phyloP scores from a whole-genome alignment of 2,113 vertebrate species.

The Xenopus tropicalis region UCB_Xtro_10.0 CM004445.2:40550501-40551000 shows the following conservation, averaged over 20 bases:
- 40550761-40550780: constrained; percentile 1
- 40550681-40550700: background rate
- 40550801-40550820: constrained; percentile 2
- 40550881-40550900: background rate
- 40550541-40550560: too few relatives aligned
- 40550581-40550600: constrained; percentile 25
- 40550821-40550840: constrained; percentile 13
- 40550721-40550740: background rate
- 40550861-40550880: constrained; percentile 15
- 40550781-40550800: constrained; percentile 24
- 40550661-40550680: too few relatives aligned
- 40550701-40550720: background rate
- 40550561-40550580: constrained; percentile 31
- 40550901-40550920: constrained; percentile 9
- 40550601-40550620: too few relatives aligned
- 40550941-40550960: constrained; percentile 18
- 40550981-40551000: constrained; percentile 27
- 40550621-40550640: too few relatives aligned
- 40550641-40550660: constrained; percentile 27
- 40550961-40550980: constrained; percentile 38
- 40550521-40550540: too few relatives aligned
- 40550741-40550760: constrained; percentile 1
- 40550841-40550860: constrained; percentile 8
- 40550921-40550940: constrained; percentile 20
- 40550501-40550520: too few relatives aligned